Conservation (phyloP, 35 echinoderm and acorn worm species). For the Chiridota heheva region DNA sequence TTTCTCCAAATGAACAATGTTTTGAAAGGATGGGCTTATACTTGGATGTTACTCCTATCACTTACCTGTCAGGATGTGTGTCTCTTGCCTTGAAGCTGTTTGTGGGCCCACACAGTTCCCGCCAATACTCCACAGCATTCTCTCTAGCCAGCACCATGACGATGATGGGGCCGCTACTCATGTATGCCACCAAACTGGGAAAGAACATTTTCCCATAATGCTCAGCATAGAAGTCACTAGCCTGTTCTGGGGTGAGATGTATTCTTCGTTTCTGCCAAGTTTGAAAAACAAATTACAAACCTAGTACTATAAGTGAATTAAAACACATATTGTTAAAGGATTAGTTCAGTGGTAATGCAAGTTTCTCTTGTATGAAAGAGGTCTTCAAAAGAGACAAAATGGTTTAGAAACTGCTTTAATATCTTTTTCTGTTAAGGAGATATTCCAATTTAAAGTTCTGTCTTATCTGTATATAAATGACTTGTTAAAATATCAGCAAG, state of each 20-base stretch:
- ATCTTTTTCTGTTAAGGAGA: no score
- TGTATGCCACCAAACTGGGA: slow-evolving; percentile 96
- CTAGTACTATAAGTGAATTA: not conserved
- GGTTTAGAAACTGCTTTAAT: no score
- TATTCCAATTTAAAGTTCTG: no score
- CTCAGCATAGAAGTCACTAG: slow-evolving; percentile 98
- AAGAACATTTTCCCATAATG: slow-evolving; percentile 99
- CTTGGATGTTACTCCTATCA: no score
- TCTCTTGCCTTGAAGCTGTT: slow-evolving; percentile 94
- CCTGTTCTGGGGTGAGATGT: slow-evolving; percentile 97
- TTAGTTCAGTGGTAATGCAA: no score
- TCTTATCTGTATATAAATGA: no score
- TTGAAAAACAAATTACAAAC: not conserved
- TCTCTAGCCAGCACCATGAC: slow-evolving; percentile 96
- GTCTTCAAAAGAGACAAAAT: no score
- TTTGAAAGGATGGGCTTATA: no score
- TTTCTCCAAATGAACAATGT: no score
- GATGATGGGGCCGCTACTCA: slow-evolving; percentile 98
- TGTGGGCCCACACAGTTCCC: slow-evolving; percentile 89
- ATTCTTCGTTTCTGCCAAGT: slow-evolving; percentile 81
- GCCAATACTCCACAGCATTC: slow-evolving; percentile 88
- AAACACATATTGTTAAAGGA: not conserved
- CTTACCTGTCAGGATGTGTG: slow-evolving; percentile 97
- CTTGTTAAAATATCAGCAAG: no score
- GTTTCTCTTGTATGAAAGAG: no score